These are phyloP conservation scores for Cotesia chilonis DNA, from an alignment of 1,140 invertebrate species.

Conservation along the genomic window DNA sequence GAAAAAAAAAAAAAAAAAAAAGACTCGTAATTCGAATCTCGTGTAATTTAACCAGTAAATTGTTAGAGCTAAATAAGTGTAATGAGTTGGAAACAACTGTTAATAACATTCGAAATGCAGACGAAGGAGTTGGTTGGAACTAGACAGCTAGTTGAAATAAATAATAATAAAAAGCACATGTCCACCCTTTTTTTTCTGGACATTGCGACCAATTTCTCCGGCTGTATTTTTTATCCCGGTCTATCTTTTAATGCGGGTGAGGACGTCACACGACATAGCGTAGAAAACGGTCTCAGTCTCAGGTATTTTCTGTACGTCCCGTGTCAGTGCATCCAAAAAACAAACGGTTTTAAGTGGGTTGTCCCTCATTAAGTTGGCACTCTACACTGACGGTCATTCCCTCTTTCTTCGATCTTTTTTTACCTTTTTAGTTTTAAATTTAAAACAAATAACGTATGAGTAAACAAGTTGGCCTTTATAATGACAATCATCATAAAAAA, in stretches of 20 bases:
- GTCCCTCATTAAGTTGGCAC: conserved; percentile 56
- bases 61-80: conserved; percentile 41
- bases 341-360: conserved; percentile 51
- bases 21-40: conserved; percentile 18
- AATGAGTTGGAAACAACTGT: conserved; percentile 41
- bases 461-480: no score
- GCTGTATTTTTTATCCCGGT: not conserved
- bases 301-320: conserved; percentile 28
- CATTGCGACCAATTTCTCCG: not conserved
- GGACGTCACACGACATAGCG: not conserved
- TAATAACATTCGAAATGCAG: conserved; percentile 35
- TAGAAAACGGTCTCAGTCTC: conserved; percentile 13
- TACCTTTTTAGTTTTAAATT: conserved; percentile 36
- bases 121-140: not conserved
- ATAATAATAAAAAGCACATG: no score
- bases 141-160: no score
- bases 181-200: no score
- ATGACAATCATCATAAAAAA: no score
- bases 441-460: no score
- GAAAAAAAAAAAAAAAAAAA: not conserved
- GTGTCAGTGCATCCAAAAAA: conserved; percentile 40
- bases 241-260: conserved; percentile 10
- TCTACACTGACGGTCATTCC: conserved; percentile 43
- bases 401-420: conserved; percentile 37
- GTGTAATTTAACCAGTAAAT: conserved; percentile 50